Base-by-base conservation (phyloP, 2,113 vertebrate genomes). In the Microtus oregoni region DNA sequence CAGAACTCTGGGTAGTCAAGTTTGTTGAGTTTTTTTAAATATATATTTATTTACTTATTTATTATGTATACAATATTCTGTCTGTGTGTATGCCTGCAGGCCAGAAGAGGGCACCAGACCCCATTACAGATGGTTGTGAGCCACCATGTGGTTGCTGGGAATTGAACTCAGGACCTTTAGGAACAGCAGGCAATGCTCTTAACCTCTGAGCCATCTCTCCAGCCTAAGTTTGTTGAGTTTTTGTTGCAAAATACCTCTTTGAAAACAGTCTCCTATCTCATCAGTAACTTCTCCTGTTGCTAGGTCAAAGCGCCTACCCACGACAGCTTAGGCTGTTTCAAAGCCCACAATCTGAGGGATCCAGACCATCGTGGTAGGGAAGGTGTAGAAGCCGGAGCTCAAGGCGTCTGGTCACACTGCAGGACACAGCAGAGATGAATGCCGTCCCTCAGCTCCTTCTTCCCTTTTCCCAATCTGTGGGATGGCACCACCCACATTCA, bases 221-320 rank as follows among this genome's bases (percentile, higher is more conserved):
- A 47, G 47, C 47, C 47, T 47, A 81, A 79, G 58, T 92, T 93
- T 89, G 44, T 50, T 52, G 38, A 73, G 44, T 73, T 86, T 86
- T 65, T 61, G 47, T 19, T 91, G 63, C 41, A 73, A 93, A 96
- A 94, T 35, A 76, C 85, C 28, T 47, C 63, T 94, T 94, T 63
- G 86, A 89, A 86, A 94, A 82, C 58, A 30, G 91, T 86, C 91
- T 82, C 77, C 72, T 89, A 75, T 10, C 2, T 0, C 28, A 73
- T 73, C 52, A 30, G 50, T 19, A 55, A 17, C 13, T 28, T 30
- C 24, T 58, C 20, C 52, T 75, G 70, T 32, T 75, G 70, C 70
- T 73, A 17, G 30, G 22, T 58, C 13, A 55, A 30, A n/a, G n/a
- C 5, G 11, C 68, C 32, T 58, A 52, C n/a, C 50, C 26, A 58